These are phyloP conservation scores for Apotomis betuletana DNA, from an alignment of 2,888 invertebrate species.

Conservation along the genomic window DNA sequence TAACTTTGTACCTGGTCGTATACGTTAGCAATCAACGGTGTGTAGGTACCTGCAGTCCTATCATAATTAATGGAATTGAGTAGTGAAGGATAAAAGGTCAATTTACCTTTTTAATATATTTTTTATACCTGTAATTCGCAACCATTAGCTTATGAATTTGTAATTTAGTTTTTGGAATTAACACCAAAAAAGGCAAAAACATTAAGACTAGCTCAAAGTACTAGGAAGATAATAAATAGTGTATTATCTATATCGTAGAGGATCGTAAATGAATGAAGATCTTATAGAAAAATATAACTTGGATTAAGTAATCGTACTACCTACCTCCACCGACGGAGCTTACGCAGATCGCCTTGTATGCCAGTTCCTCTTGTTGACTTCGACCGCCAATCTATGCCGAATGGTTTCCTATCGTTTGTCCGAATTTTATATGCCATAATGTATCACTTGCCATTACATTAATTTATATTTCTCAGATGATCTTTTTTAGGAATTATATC, in stretches of 20 bases:
- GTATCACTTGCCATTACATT: too few relatives aligned
- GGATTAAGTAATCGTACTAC: conserved; percentile 23
- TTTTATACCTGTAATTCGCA: conserved; percentile 45
- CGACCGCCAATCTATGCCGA: not conserved
- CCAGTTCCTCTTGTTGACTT: conserved; percentile 22
- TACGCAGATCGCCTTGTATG: conserved; percentile 22
- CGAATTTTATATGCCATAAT: too few relatives aligned
- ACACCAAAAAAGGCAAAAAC: conserved; percentile 41
- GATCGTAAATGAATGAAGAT: conserved; percentile 33
- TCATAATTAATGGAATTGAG: conserved; percentile 64
- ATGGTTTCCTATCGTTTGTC: not conserved
- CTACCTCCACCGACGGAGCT: conserved; percentile 36
- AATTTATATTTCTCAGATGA: too few relatives aligned
- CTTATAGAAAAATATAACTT: conserved; percentile 18
- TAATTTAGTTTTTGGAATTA: conserved; percentile 36
- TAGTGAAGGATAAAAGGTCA: conserved; percentile 53
- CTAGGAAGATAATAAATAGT: conserved; percentile 38
- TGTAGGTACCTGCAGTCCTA: conserved; percentile 40
- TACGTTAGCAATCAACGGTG: conserved; percentile 32
- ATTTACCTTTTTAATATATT: conserved; percentile 47
- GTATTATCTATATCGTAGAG: conserved; percentile 40
- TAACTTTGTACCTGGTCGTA: conserved; percentile 41
- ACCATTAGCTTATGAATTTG: conserved; percentile 30
- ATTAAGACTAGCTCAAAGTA: conserved; percentile 38
- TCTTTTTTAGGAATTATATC: too few relatives aligned